Evolutionary conservation across 1,140 invertebrate species (phyloP), one percentile per base, ranked within the genome.

Genomic region (Pseudomyrmex cubaensis): DNA sequence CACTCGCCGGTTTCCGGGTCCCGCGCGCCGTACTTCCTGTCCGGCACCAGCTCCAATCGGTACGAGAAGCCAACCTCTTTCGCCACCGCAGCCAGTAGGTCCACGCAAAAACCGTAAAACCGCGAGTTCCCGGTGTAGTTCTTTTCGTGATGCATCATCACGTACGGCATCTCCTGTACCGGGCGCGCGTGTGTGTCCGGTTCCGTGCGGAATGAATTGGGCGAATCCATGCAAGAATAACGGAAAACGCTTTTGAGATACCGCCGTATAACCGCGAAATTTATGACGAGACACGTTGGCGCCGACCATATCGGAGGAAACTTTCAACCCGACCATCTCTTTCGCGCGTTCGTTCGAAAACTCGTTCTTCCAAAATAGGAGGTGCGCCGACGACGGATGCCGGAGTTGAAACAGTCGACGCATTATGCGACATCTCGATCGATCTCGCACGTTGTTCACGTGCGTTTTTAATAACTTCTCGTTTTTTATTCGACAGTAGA

Each of bases 41-140:
- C 97, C 9, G 96, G 95, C 17, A 97, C 97, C 74, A 97, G 93
- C 89, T 97, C 96, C 86, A 98, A 95, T 52, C 96, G 95, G 93
- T 97, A 98, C 69, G 96, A 96, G 93, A 98, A 98, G 59, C 96
- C 96, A 20, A 97, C 95, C 82, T 96, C 93, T 77, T 95, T 94
- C 7, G 96, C 95, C 61, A 97, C 93, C 74, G 95, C 93, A 82
- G 96, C 94, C 83, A 98, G 92, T 4, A 98, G 93, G 92, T 98
- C 97, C 69, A 98, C 95, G 93, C 97, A 97, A 95, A 97, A 98
- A 54, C 97, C 97, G 91, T 96, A 96, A 95, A 96, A 97, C 57
- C 96, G 94, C 75, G 95, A 95, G 92, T 97, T 97, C 57, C 96
- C 96, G 15, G 95, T 95, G 85, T 95, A 95, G 90, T 96, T 96